Conservation (phyloP, 2,113 vertebrate genomes). For the Falcunculus frontatus region DNA sequence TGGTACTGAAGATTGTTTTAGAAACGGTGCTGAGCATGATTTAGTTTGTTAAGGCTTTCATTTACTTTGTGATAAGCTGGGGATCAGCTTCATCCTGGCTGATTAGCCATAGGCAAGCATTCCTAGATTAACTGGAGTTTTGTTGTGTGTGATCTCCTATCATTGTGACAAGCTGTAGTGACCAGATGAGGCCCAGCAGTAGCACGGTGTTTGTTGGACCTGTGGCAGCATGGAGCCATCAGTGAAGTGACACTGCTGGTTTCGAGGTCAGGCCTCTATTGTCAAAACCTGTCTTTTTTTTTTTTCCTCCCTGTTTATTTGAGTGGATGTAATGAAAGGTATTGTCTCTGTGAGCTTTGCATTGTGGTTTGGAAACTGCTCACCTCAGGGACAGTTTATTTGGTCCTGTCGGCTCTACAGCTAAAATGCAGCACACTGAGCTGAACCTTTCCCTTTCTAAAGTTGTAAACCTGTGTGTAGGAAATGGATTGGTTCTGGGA, state of each 20-base stretch:
- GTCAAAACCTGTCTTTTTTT: background rate
- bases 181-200: background rate
- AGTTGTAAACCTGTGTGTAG: background rate
- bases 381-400: background rate
- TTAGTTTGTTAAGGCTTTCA: background rate
- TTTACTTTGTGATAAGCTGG: background rate
- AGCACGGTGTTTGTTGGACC: background rate
- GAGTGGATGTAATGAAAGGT: background rate
- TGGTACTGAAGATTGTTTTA: background rate
- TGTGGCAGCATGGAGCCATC: background rate
- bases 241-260: background rate
- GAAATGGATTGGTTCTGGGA: background rate
- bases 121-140: background rate
- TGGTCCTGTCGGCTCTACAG: background rate
- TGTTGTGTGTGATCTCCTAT: background rate
- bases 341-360: background rate
- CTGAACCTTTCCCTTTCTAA: background rate
- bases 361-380: background rate
- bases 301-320: background rate
- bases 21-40: background rate
- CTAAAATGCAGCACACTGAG: background rate
- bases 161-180: background rate
- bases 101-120: background rate
- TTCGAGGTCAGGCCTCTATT: background rate
- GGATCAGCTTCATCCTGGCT: conserved; percentile 7